Percentiles rank a stretch among this genome's conserved stretches.
Conservation (phyloP, 2,113 vertebrate genomes). For the Eulacestoma nigropectus region DNA sequence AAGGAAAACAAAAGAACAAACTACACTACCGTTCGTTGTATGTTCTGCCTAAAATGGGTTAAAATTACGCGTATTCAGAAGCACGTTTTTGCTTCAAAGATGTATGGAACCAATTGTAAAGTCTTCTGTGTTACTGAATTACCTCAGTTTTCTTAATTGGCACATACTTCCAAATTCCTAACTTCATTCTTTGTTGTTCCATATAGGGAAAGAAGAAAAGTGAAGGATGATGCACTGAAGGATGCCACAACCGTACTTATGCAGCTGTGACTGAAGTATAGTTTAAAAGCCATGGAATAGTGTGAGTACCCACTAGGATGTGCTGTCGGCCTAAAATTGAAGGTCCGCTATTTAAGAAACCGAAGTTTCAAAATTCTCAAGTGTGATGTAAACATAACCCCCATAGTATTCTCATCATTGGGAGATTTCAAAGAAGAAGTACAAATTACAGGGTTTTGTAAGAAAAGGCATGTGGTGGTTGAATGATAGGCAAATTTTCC, state of each 20-base stretch:
- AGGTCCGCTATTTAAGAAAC: not conserved
- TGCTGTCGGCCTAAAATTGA: slow-evolving; percentile 61
- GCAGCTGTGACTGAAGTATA: not conserved
- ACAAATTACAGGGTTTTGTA: not conserved
- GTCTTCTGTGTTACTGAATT: not conserved
- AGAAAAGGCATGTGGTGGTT: not conserved
- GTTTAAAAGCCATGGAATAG: not conserved
- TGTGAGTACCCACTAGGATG: slow-evolving; percentile 60
- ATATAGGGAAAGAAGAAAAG: not conserved
- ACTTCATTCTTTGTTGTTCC: not conserved
- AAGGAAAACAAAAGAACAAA: not conserved
- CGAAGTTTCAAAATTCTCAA: not conserved
- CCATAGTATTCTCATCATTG: not conserved
- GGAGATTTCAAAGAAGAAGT: not conserved
- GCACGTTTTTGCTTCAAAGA: not conserved
- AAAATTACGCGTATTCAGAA: not conserved
- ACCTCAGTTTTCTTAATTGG: not conserved
- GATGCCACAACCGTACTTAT: not conserved
- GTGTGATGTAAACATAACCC: not conserved
- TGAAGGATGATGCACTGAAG: not conserved
- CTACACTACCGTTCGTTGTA: not conserved
- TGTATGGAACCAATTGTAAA: not conserved
- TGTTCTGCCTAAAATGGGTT: not conserved
- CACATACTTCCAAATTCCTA: not conserved
- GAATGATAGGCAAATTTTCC: not conserved